These are phyloP conservation scores for Ecdyonurus torrentis DNA, from an alignment of 2,888 invertebrate species.

Conservation along the genomic window DNA sequence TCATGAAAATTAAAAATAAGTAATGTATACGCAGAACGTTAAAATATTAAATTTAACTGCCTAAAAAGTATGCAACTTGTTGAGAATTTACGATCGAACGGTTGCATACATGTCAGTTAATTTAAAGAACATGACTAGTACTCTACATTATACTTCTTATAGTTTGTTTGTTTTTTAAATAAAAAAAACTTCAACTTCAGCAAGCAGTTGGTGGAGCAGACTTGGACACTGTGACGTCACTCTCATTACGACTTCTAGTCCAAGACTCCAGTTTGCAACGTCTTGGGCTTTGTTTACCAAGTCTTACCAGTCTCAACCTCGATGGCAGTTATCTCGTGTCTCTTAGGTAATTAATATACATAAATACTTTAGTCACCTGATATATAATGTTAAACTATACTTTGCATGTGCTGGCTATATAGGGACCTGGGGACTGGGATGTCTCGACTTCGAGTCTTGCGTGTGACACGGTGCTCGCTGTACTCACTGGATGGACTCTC, in stretches of 20 bases:
- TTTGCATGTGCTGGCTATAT: not conserved
- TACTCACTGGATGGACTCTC: constrained; percentile 48
- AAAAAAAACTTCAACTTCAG: constrained; percentile 21
- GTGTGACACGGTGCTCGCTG: constrained; percentile 45
- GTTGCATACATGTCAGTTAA: too few species aligned
- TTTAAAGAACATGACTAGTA: too few species aligned
- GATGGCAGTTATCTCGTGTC: constrained; percentile 50
- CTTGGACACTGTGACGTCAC: constrained; percentile 34
- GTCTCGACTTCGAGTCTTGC: constrained; percentile 36
- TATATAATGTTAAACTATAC: not conserved
- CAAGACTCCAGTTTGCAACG: constrained; percentile 45
- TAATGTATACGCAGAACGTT: too few species aligned
- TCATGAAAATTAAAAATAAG: too few species aligned
- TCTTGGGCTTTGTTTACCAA: constrained; percentile 41
- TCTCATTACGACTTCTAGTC: constrained; percentile 46
- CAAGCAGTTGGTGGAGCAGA: constrained; percentile 30
- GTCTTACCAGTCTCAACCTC: constrained; percentile 39
- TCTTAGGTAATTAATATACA: constrained; percentile 22
- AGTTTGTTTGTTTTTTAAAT: not conserved
- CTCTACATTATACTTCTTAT: not conserved
- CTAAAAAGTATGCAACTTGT: too few species aligned
- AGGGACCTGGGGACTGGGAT: constrained; percentile 50
- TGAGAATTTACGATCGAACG: too few species aligned
- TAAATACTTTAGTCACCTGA: not conserved
- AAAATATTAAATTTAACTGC: too few species aligned